A percentile compares a stretch with the other conserved stretches of the same genome.
Evolutionary conservation across 2,113 vertebrate genomes (phyloP).

Genomic region (Megaceryle torquata): DNA sequence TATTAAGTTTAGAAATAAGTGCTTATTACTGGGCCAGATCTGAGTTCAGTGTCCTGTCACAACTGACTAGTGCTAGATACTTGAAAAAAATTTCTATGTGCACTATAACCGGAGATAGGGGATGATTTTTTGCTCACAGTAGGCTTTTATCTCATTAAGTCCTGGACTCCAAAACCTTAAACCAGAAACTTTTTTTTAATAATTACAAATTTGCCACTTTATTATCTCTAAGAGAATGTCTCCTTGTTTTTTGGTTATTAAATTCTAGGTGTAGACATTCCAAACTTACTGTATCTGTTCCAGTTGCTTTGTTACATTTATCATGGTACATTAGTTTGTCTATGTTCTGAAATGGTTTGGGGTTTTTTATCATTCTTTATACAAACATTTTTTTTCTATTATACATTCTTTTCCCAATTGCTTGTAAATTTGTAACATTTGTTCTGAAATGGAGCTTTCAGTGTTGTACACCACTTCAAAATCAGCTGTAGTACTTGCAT

Average conservation of each 20-base stretch:
- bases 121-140: neutral
- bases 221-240: neutral
- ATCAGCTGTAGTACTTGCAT: neutral
- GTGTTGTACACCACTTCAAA: fast-evolving
- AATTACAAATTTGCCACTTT: neutral
- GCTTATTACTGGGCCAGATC: neutral
- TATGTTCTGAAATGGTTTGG: neutral
- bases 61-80: neutral
- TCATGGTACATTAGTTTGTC: neutral
- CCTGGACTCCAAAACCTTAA: neutral
- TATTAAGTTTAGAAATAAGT: neutral
- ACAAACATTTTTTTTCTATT: neutral
- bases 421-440: neutral
- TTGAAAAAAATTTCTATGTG: neutral
- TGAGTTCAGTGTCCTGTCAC: constrained; percentile 1
- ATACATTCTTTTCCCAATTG: neutral
- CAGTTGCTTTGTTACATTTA: neutral
- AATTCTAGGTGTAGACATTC: neutral
- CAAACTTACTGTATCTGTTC: neutral
- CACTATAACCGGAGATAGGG: neutral
- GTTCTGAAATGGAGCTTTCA: neutral
- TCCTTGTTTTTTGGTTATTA: neutral
- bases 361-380: neutral
- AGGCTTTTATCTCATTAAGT: neutral
- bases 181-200: neutral